phyloP scores from a whole-genome alignment of 2,888 invertebrate species.

The Branchellion lobata region DNA sequence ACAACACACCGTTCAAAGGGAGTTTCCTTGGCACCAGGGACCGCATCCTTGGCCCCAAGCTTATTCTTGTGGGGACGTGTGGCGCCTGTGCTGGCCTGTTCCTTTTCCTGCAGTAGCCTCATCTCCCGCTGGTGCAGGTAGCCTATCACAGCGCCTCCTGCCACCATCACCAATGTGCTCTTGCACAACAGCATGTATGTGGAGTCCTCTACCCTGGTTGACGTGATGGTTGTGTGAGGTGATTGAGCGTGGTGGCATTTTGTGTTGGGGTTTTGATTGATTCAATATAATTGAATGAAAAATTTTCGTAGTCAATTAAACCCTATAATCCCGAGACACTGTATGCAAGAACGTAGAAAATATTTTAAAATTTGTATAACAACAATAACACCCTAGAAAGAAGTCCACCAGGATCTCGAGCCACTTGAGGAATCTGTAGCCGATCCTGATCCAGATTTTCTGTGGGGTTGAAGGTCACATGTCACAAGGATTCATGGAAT shows the following conservation, averaged over 20 bases:
- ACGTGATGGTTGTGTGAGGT: neutral
- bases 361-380: too few relatives aligned
- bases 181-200: constrained; percentile 28
- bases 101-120: neutral
- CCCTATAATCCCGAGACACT: too few relatives aligned
- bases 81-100: too few relatives aligned
- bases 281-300: too few relatives aligned
- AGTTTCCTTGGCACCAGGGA: too few relatives aligned
- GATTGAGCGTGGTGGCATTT: neutral
- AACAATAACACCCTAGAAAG: constrained; percentile 36
- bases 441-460: constrained; percentile 44
- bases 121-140: constrained; percentile 22
- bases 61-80: too few relatives aligned
- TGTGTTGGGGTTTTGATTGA: neutral
- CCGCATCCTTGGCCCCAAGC: too few relatives aligned
- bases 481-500: neutral
- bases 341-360: too few relatives aligned
- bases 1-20: too few relatives aligned
- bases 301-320: too few relatives aligned
- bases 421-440: constrained; percentile 43
- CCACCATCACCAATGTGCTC: neutral
- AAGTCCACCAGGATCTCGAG: constrained; percentile 38
- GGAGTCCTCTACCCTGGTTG: constrained; percentile 27
- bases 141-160: neutral
- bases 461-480: constrained; percentile 11